These are phyloP conservation scores for Autographa gamma DNA, from an alignment of 2,888 invertebrate genomes.

Conservation along the genomic window DNA sequence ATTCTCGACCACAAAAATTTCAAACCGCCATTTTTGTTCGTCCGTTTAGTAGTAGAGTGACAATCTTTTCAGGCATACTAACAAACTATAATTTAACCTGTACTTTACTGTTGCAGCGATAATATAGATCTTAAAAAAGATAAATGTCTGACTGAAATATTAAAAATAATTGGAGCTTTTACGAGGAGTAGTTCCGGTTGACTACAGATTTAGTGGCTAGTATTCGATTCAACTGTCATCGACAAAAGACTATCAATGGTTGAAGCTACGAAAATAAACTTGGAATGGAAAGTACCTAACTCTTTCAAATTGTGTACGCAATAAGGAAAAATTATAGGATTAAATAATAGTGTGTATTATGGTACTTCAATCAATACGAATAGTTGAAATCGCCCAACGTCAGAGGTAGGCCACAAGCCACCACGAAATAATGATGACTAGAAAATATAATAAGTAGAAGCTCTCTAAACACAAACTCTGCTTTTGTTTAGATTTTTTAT, in stretches of 20 bases:
- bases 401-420: too few species aligned
- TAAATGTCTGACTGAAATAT: not conserved
- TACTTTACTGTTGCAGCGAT: not conserved
- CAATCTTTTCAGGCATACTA: too few species aligned
- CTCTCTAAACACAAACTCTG: too few species aligned
- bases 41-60: not conserved
- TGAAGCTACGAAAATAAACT: not conserved
- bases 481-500: not conserved
- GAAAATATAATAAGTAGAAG: too few species aligned
- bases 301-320: too few species aligned
- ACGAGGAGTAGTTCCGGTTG: conserved; percentile 2
- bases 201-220: not conserved
- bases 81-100: too few species aligned
- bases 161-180: not conserved
- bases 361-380: too few species aligned
- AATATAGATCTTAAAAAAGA: not conserved
- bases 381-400: too few species aligned
- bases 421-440: too few species aligned
- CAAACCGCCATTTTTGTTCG: not conserved
- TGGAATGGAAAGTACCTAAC: not conserved
- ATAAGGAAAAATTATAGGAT: too few species aligned
- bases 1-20: not conserved
- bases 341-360: too few species aligned
- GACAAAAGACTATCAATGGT: not conserved
- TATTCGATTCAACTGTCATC: conserved; percentile 2